Evolutionary conservation across 2,113 vertebrate species (phyloP).

Genomic region (Proterorhinus semilunaris): DNA sequence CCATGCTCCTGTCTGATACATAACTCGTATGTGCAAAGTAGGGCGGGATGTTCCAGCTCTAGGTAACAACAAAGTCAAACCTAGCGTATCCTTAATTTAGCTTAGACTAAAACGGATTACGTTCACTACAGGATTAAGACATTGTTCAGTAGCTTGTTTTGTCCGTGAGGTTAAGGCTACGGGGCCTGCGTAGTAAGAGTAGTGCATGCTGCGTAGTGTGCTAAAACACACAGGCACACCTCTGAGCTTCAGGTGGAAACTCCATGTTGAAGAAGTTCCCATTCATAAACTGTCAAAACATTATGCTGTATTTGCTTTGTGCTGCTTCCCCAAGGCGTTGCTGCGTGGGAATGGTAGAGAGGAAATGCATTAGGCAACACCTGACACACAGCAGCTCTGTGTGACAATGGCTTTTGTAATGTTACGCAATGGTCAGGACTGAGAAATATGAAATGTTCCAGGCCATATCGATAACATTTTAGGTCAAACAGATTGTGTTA

Average conservation of each 20-base stretch:
- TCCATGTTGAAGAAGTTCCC: neutral
- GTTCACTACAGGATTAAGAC: constrained; percentile 75
- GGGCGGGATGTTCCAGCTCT: constrained; percentile 81
- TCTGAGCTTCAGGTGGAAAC: constrained; percentile 11
- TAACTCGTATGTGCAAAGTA: constrained; percentile 73
- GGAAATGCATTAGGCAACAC: constrained; percentile 2
- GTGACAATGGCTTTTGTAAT: constrained; percentile 1
- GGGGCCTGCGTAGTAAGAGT: constrained; percentile 16
- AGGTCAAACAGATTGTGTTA: no score
- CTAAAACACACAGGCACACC: constrained; percentile 16
- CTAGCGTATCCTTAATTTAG: constrained; percentile 76
- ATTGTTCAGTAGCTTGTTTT: constrained; percentile 79
- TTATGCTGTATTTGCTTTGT: constrained; percentile 11
- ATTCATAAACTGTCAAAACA: constrained; percentile 28
- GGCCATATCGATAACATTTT: neutral
- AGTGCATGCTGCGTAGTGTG: neutral
- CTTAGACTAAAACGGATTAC: constrained; percentile 81
- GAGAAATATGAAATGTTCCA: neutral
- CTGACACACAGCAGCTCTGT: neutral
- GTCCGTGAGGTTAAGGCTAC: constrained; percentile 65
- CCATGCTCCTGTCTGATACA: constrained; percentile 51
- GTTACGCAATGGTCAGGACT: neutral
- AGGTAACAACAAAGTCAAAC: constrained; percentile 78
- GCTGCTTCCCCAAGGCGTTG: constrained; percentile 4
- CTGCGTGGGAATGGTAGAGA: neutral